Conservation (phyloP, 2,888 invertebrate species). For the Pemphredon lugubris region DNA sequence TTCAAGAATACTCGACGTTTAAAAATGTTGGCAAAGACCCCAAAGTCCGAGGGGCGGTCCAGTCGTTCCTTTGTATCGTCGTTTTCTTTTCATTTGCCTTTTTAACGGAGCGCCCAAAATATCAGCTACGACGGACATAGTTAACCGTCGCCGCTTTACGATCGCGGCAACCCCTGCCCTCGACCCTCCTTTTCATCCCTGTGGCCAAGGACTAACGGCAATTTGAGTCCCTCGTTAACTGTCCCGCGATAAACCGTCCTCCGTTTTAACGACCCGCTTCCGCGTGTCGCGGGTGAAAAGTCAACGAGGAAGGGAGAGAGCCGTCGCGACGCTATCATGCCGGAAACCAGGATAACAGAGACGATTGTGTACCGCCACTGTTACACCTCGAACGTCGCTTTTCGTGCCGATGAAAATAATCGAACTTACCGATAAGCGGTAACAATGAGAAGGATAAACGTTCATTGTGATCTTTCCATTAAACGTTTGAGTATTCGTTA, state of each 20-base stretch:
- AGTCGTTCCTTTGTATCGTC: constrained; percentile 16
- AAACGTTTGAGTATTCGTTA: too few relatives aligned
- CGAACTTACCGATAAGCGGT: too few relatives aligned
- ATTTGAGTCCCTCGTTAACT: constrained; percentile 47
- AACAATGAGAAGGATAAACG: too few relatives aligned
- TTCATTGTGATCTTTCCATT: too few relatives aligned
- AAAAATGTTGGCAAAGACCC: constrained; percentile 4
- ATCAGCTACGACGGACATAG: not conserved
- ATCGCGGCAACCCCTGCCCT: constrained; percentile 1
- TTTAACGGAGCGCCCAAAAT: too few relatives aligned
- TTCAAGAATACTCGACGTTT: not conserved
- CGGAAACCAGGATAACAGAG: too few relatives aligned
- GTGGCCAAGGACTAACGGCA: constrained; percentile 40
- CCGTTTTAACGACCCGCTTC: constrained; percentile 45
- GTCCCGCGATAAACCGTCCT: constrained; percentile 39
- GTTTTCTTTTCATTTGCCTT: constrained; percentile 1
- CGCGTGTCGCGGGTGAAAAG: constrained; percentile 4
- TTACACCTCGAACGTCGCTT: too few relatives aligned
- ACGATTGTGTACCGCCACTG: too few relatives aligned
- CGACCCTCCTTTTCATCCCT: constrained; percentile 16
- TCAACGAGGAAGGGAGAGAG: not conserved
- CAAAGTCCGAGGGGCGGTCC: constrained; percentile 10
- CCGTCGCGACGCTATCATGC: constrained; percentile 22
- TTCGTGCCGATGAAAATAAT: too few relatives aligned
- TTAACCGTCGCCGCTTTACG: constrained; percentile 39